Conservation (phyloP, 2,797 vertebrate genomes). For the Pagetopsis macropterus region DNA sequence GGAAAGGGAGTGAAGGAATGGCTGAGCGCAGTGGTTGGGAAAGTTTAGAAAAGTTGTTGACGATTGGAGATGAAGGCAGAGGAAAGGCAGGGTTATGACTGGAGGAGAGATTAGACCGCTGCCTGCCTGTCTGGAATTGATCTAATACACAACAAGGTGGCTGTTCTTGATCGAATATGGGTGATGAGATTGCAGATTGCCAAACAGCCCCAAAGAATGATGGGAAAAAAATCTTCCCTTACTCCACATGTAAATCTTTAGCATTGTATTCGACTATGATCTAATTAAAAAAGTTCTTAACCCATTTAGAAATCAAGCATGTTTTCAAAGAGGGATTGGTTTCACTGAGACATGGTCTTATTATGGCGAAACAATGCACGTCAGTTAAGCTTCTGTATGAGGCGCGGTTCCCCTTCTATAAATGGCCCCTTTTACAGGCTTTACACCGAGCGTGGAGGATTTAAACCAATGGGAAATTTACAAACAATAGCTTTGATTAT, state of each 20-base stretch:
- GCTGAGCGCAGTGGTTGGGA: constrained; percentile 11
- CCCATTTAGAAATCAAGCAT: constrained; percentile 64
- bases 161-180: constrained; percentile 52
- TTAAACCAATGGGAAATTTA: constrained; percentile 63
- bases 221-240: constrained; percentile 27
- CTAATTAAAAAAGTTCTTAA: constrained; percentile 59
- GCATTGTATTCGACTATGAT: constrained; percentile 53
- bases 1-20: constrained; percentile 3
- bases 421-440: constrained; percentile 59
- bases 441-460: constrained; percentile 53
- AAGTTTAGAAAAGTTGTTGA: constrained; percentile 23
- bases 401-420: constrained; percentile 46
- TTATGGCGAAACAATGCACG: constrained; percentile 52
- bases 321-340: constrained; percentile 55
- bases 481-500: constrained; percentile 71
- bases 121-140: constrained; percentile 57
- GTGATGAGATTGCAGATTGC: constrained; percentile 45
- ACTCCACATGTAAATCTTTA: constrained; percentile 27
- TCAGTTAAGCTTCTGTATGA: constrained; percentile 50
- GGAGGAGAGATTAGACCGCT: constrained; percentile 44
- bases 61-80: constrained; percentile 11
- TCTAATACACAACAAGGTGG: constrained; percentile 54
- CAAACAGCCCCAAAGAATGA: constrained; percentile 38
- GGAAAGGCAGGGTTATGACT: constrained; percentile 16
- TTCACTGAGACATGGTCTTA: constrained; percentile 41